Evolutionary conservation across 2,797 vertebrate species (phyloP), one percentile per base, ranked within the genome.

Genomic region (Gallinago stenura): DNA sequence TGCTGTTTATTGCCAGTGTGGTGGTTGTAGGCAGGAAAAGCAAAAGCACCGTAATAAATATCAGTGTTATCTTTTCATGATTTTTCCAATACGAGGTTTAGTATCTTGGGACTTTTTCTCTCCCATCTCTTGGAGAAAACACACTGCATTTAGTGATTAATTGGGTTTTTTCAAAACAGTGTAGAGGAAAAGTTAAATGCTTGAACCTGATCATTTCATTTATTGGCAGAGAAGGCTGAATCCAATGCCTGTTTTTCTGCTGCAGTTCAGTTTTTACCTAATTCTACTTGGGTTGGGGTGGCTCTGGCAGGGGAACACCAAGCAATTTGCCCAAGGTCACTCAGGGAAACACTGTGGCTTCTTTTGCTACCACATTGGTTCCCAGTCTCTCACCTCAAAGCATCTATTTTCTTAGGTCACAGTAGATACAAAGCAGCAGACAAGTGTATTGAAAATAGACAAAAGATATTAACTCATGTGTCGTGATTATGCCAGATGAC

Each of bases 241-340:
- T 80, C 43, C 26, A 66, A 6, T 84, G 48, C 30, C 37, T 81
- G 31, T 10, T 76, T 79, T 62, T 73, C 43, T 89, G 50, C 78
- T 93, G 60, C 66, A 50, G 62, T 41, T 87, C 33, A 51, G 12
- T 48, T 88, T 97, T 91, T 83, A 54, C 70, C 46, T 90, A 22
- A 21, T 90, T 89, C 70, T 84, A 1, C 72, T 94, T 9, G 37
- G 37, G 39, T 61, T 85, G 53, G 35, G 41, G 18, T 92, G 75
- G 46, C 43, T 83, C 37, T 94, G 75, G 81, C 60, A 90, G 21
- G 33, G 68, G 39, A 81, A 45, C 30, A 3, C 89, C 90, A 68
- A 94, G 43, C 82, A 89, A 41, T 87, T 93, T 93, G 80, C 8
- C 87, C 94, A 95, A 95, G 89, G 92, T 96, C 84, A 90, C 48